Conservation (phyloP, 2,113 vertebrate genomes). For the Eulacestoma nigropectus region DNA sequence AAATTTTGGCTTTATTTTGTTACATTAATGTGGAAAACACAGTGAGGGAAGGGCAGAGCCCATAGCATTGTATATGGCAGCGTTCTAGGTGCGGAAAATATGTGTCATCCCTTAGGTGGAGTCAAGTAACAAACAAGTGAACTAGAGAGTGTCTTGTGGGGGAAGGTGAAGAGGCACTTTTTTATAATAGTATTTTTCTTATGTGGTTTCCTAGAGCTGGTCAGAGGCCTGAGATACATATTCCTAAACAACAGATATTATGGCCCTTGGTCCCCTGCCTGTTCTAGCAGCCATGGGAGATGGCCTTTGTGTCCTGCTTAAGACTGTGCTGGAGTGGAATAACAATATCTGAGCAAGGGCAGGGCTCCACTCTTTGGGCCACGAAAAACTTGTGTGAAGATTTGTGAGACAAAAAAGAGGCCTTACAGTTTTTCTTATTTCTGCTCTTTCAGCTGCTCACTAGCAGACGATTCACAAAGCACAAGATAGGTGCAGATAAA, state of each 20-base stretch:
- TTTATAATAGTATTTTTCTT: neutral
- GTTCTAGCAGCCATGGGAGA: accelerated
- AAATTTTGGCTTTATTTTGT: neutral
- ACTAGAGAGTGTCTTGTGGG: accelerated
- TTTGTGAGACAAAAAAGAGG: too few species aligned
- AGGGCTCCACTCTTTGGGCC: neutral
- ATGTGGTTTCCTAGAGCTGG: neutral
- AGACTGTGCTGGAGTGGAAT: neutral
- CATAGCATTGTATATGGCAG: accelerated
- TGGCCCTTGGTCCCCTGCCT: neutral
- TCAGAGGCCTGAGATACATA: neutral
- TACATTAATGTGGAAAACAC: neutral
- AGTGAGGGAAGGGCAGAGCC: neutral
- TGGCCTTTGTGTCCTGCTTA: neutral
- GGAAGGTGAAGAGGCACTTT: neutral
- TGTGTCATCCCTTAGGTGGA: neutral
- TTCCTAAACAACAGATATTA: neutral
- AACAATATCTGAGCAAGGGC: neutral
- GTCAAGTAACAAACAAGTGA: neutral
- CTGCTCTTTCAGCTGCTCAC: accelerated
- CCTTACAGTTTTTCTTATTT: accelerated
- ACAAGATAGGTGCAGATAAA: neutral
- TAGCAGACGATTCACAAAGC: too few species aligned
- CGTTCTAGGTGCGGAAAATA: neutral
- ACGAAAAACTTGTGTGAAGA: accelerated